Conservation (phyloP, 2,113 vertebrate genomes). For the Oophaga pumilio region DNA sequence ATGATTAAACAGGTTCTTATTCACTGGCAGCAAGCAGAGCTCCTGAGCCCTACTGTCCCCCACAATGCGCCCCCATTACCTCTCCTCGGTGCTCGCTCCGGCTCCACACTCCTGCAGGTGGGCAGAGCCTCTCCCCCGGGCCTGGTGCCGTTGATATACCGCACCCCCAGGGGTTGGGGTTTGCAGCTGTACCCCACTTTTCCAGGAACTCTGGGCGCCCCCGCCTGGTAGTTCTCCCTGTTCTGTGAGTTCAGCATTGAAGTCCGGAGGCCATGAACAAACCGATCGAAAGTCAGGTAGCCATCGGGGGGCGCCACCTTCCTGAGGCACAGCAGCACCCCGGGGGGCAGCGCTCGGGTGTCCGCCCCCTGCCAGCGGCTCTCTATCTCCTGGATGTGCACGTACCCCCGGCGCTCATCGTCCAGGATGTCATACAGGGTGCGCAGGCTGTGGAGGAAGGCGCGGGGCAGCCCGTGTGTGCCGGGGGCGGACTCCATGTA, state of each 20-base stretch:
- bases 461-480: conserved; percentile 81
- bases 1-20: no score
- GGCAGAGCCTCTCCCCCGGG: background rate
- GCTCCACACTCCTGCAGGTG: background rate
- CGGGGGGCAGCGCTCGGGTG: conserved; percentile 81
- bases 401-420: conserved; percentile 82
- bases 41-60: background rate
- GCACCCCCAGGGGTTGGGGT: background rate
- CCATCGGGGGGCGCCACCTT: conserved; percentile 85
- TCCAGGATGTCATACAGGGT: conserved; percentile 94
- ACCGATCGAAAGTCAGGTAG: conserved; percentile 89
- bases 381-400: conserved; percentile 93
- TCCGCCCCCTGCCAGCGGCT: conserved; percentile 89
- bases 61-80: background rate
- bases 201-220: conserved; percentile 15
- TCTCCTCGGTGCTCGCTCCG: background rate
- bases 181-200: conserved; percentile 42
- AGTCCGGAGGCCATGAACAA: conserved; percentile 86
- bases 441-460: conserved; percentile 88
- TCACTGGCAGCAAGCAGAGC: background rate
- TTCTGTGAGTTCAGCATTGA: conserved; percentile 79
- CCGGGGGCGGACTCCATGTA: background rate
- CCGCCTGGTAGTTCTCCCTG: conserved; percentile 48
- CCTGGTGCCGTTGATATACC: background rate
- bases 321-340: conserved; percentile 83